These are phyloP conservation scores for Amazonetta brasiliensis DNA, from an alignment of 2,797 vertebrate genomes.

Conservation along the genomic window DNA sequence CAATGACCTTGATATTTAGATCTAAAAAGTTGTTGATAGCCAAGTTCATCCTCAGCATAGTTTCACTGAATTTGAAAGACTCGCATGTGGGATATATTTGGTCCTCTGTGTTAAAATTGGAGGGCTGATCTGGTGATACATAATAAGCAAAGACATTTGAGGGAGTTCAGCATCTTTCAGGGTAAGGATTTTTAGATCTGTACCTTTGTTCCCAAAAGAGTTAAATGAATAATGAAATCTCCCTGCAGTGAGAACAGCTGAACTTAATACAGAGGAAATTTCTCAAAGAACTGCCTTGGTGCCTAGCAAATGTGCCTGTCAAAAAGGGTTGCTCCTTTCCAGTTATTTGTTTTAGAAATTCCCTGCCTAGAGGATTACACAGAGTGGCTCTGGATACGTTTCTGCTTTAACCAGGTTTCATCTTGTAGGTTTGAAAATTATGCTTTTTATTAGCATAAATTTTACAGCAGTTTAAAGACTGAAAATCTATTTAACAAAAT, in stretches of 20 bases:
- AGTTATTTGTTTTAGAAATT: slow-evolving; percentile 60
- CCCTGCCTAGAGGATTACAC: slow-evolving; percentile 25
- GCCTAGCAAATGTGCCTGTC: slow-evolving; percentile 7
- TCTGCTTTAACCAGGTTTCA: not conserved
- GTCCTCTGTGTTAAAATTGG: not conserved
- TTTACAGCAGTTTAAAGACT: not conserved
- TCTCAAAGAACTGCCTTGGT: slow-evolving; percentile 20
- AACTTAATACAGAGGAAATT: slow-evolving; percentile 57
- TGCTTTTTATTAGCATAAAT: not conserved
- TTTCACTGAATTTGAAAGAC: slow-evolving; percentile 15
- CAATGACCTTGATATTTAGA: slow-evolving; percentile 38
- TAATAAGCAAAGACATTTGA: slow-evolving; percentile 46
- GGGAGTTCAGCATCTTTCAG: slow-evolving; percentile 17
- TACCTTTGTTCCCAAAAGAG: slow-evolving; percentile 51
- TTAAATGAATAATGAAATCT: slow-evolving; percentile 57
- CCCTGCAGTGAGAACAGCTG: slow-evolving; percentile 49
- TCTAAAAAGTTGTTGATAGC: slow-evolving; percentile 32
- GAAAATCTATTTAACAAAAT: slow-evolving; percentile 20
- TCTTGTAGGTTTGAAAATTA: slow-evolving; percentile 19
- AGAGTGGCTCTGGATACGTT: not conserved
- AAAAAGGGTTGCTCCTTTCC: slow-evolving; percentile 5
- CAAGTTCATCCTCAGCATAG: not conserved
- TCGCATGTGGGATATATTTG: not conserved
- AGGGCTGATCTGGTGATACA: slow-evolving; percentile 3
- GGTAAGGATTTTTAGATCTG: slow-evolving; percentile 37